Evolutionary conservation across 2,888 invertebrate genomes (phyloP), one percentile per base, ranked within the genome.

Genomic region (Nymphalis polychloros): DNA sequence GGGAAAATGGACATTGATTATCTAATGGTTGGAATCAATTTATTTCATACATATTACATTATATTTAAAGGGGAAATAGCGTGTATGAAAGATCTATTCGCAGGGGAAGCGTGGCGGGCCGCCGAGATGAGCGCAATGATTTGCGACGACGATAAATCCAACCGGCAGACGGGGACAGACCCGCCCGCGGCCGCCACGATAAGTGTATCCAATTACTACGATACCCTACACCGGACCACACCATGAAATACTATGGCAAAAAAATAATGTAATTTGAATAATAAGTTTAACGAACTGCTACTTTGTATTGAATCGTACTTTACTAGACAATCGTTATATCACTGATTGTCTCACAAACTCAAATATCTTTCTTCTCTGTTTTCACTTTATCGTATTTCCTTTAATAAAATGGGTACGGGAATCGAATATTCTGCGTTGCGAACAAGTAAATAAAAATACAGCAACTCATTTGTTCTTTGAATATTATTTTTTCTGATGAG

Each of bases 171-270:
- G 83, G 84, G 83, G 83, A 84, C 86, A 82, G 84, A 82, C 82
- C 80, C 81, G 88, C 88, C 88, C 81, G 84, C 81, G 88, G 90
- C 88, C 77, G 79, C 81, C 83, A 81, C 84, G 84, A 84, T 87
- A 89, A 88, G 87, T 88, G 87, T 88, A 89, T 89, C 89, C 89
- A 89, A 90, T 90, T 90, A 90, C 84, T 78, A 83, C 79, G 84
- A 87, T 85, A 84, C 84, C 81, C 79, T 81, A 84, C 81, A 81
- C 83, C 80, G 81, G 70, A 68, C 63, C 65, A 64, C 67, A 74
- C 70, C 67, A 66, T 69, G 62, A 61, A 79, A 81, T 81, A 78
- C 80, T 80, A 80, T 79, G 63, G 48, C 49, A 65, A 71, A 66
- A 71, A 49, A 27, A 17, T 50, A 62, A 57, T 65, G 20, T 50